These are phyloP conservation scores for Agrotis segetum DNA, from an alignment of 2,888 invertebrate genomes.

Conservation along the genomic window DNA sequence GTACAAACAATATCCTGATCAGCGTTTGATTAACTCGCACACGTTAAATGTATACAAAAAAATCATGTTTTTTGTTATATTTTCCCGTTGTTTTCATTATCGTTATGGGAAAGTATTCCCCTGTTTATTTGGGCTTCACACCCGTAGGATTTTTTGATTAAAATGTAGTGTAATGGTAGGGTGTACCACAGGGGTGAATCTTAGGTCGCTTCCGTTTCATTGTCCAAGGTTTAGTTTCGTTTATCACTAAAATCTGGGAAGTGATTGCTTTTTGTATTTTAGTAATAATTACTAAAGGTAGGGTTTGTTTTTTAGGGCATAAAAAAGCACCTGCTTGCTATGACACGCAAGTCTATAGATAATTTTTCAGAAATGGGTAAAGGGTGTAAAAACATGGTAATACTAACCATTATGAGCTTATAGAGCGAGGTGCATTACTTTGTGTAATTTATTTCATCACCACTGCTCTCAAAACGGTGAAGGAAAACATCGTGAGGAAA, in stretches of 20 bases:
- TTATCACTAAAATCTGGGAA: constrained; percentile 65
- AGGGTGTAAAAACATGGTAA: background rate
- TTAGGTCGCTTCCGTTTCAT: constrained; percentile 78
- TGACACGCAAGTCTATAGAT: background rate
- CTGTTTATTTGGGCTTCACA: constrained; percentile 89
- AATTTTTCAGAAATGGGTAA: background rate
- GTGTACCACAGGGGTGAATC: constrained; percentile 86
- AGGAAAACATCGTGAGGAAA: too few relatives aligned
- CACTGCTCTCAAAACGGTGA: too few relatives aligned
- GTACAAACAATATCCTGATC: constrained; percentile 83
- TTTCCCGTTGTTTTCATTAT: constrained; percentile 86
- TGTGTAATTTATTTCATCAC: too few relatives aligned
- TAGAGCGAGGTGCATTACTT: too few relatives aligned
- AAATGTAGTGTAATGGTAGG: constrained; percentile 84
- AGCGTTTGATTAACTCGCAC: constrained; percentile 83
- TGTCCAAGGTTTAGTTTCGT: constrained; percentile 68
- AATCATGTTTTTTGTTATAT: constrained; percentile 79
- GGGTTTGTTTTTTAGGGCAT: constrained; percentile 17
- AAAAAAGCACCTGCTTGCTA: constrained; percentile 16
- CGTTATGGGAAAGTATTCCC: constrained; percentile 89
- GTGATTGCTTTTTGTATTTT: constrained; percentile 62
- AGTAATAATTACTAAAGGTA: constrained; percentile 9
- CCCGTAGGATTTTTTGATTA: constrained; percentile 88
- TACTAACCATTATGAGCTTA: background rate
- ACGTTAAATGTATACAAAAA: constrained; percentile 79